phyloP scores from a whole-genome alignment of 2,797 vertebrate species.

The Tangara arthus region DNA sequence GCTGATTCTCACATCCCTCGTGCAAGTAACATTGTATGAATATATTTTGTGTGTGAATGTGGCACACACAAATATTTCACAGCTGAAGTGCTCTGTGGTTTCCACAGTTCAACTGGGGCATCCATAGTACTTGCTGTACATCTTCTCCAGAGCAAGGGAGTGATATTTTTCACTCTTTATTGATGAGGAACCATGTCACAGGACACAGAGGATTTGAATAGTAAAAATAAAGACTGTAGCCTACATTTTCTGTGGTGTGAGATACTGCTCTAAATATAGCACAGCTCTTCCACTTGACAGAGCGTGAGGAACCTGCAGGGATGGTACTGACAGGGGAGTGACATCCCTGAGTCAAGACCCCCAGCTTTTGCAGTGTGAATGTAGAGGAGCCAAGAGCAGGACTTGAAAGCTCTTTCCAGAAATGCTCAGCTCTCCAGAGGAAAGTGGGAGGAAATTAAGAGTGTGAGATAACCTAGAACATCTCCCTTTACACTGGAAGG shows the following conservation, averaged over 20 bases:
- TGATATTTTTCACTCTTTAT: neutral
- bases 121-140: neutral
- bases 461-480: neutral
- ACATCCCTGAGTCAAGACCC: neutral
- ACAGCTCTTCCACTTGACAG: neutral
- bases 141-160: neutral
- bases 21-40: neutral
- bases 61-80: neutral
- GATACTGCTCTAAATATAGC: neutral
- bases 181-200: neutral
- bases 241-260: neutral
- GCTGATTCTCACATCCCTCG: neutral
- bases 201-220: neutral
- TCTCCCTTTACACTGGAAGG: neutral
- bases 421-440: neutral
- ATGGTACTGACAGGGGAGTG: neutral
- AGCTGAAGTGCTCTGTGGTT: neutral
- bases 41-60: neutral
- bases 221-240: neutral
- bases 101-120: neutral
- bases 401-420: neutral
- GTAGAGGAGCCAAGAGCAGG: neutral
- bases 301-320: neutral
- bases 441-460: neutral
- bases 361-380: neutral